phyloP scores from a whole-genome alignment of 2,797 vertebrate genomes.

The Chromobotia macracanthus region DNA sequence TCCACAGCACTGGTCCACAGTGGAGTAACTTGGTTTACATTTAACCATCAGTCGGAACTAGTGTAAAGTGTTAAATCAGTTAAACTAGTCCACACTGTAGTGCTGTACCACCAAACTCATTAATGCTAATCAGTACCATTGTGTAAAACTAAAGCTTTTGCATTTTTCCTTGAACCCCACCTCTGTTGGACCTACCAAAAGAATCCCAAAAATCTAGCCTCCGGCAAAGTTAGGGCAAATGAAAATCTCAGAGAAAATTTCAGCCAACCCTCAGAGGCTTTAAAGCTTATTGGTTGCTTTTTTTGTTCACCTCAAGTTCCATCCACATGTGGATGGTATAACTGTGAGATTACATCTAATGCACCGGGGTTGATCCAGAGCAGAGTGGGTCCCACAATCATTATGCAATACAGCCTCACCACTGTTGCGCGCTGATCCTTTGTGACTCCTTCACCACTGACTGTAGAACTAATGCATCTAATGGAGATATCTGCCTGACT shows the following conservation, averaged over 20 bases:
- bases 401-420: slow-evolving; percentile 14
- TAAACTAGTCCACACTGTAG: slow-evolving; percentile 5
- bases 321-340: slow-evolving; percentile 36
- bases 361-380: background rate
- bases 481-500: background rate
- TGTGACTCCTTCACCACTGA: slow-evolving; percentile 1
- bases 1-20: background rate
- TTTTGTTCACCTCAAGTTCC: slow-evolving; percentile 9
- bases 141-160: slow-evolving; percentile 17
- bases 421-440: background rate
- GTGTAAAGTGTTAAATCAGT: background rate
- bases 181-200: background rate
- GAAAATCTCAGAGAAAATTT: slow-evolving; percentile 19
- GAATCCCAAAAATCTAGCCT: slow-evolving; percentile 25
- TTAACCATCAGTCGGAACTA: background rate
- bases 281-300: slow-evolving; percentile 21
- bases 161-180: slow-evolving; percentile 1
- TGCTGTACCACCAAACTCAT: slow-evolving; percentile 8
- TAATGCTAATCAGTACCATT: background rate
- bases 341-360: slow-evolving; percentile 43
- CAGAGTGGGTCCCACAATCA: slow-evolving; percentile 5
- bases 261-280: background rate
- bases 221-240: background rate
- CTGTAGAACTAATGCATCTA: slow-evolving; percentile 27
- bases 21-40: background rate